These are phyloP conservation scores for Drosophila austrosaltans DNA, from an alignment of 2,888 invertebrate species.

Conservation along the genomic window DNA sequence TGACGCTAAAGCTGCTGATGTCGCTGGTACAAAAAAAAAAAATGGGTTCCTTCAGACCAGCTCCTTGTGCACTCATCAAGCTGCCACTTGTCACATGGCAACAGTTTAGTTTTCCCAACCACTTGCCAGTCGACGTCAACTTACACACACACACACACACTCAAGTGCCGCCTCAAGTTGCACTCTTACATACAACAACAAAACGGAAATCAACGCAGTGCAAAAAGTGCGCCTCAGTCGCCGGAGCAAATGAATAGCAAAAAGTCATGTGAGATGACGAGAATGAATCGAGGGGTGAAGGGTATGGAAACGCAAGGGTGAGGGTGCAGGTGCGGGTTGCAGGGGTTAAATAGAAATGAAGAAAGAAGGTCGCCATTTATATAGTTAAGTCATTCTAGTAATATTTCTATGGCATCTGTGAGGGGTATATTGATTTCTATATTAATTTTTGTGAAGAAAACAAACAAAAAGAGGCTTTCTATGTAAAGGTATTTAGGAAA, in stretches of 20 bases:
- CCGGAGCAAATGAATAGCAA: constrained; percentile 70
- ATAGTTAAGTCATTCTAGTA: constrained; percentile 55
- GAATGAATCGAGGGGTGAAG: neutral
- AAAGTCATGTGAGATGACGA: constrained; percentile 37
- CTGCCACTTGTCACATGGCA: constrained; percentile 79
- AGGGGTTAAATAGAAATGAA: neutral
- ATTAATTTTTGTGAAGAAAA: neutral
- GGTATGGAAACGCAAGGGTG: neutral
- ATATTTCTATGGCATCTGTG: neutral
- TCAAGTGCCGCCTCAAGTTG: constrained; percentile 73
- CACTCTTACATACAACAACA: constrained; percentile 75
- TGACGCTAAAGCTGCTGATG: constrained; percentile 72
- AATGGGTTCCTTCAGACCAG: constrained; percentile 10
- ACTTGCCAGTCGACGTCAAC: constrained; percentile 56
- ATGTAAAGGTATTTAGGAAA: no score
- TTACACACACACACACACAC: constrained; percentile 34
- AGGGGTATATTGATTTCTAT: constrained; percentile 23
- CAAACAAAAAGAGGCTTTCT: neutral
- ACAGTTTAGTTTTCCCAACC: constrained; percentile 77
- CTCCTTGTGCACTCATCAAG: constrained; percentile 62
- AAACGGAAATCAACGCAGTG: constrained; percentile 73
- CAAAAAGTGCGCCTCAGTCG: constrained; percentile 70
- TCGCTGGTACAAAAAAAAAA: constrained; percentile 8
- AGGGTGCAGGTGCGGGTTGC: neutral
- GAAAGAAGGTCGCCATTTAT: constrained; percentile 54